Evolutionary conservation across 2,113 vertebrate species (phyloP).

Genomic region (Mesoclemmys tuberculata): DNA sequence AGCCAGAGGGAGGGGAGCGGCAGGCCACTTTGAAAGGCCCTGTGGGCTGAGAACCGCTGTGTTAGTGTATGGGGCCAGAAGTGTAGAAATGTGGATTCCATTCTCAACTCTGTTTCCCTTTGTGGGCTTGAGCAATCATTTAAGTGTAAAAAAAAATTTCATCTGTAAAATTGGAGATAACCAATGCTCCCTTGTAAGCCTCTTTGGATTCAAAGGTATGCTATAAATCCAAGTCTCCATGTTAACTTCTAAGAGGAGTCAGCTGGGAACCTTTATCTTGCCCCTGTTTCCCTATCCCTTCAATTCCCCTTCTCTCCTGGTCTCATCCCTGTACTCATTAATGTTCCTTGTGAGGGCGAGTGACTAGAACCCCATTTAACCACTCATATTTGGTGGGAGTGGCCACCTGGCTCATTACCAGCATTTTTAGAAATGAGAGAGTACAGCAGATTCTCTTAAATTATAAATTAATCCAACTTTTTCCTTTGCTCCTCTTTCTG

Average conservation of each 20-base stretch:
- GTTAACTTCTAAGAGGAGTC: accelerated
- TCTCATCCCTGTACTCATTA: accelerated
- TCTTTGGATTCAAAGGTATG: not conserved
- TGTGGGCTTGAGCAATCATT: not conserved
- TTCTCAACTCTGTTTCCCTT: not conserved
- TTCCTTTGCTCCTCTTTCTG: not conserved
- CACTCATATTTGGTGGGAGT: not conserved
- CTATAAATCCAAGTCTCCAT: not conserved
- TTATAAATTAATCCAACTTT: not conserved
- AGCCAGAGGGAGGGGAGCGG: no score
- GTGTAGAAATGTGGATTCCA: not conserved
- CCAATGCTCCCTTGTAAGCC: accelerated
- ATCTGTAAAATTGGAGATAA: not conserved
- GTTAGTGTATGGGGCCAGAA: not conserved
- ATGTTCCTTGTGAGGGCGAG: accelerated
- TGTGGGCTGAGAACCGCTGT: no score
- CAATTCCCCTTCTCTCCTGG: not conserved
- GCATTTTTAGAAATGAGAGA: not conserved
- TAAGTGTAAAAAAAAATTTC: no score
- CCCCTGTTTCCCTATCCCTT: accelerated
- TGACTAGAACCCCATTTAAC: not conserved
- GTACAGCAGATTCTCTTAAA: not conserved
- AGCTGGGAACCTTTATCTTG: not conserved
- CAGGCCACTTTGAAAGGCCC: no score
- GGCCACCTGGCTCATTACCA: accelerated